Evolutionary conservation across 1,140 invertebrate species (phyloP).

Genomic region (Tetraneura akinire): DNA sequence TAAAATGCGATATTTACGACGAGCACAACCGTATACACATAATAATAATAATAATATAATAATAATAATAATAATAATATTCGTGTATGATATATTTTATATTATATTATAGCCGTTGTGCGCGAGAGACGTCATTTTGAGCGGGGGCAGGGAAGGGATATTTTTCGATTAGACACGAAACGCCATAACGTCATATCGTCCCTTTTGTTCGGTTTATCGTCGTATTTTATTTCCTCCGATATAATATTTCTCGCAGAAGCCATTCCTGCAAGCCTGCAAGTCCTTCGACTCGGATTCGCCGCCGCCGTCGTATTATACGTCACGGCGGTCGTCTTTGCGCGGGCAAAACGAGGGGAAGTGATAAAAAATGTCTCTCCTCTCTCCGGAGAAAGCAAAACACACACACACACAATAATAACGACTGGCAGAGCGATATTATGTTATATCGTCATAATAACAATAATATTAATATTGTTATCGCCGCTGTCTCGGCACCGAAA

Average conservation of each 20-base stretch:
- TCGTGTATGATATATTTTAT: too few relatives aligned
- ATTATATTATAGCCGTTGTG: too few relatives aligned
- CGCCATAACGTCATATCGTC: background rate
- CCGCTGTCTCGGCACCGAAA: background rate
- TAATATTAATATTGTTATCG: constrained; percentile 4
- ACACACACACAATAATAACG: constrained; percentile 24
- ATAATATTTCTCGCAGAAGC: background rate
- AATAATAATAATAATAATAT: too few relatives aligned
- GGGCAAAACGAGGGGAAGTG: background rate
- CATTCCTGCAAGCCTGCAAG: background rate
- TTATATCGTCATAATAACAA: background rate
- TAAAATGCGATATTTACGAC: too few relatives aligned
- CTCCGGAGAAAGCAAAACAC: background rate
- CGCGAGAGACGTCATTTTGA: too few relatives aligned
- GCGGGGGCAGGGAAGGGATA: too few relatives aligned
- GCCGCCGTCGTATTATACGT: too few relatives aligned
- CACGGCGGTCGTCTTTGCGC: background rate
- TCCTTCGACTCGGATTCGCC: background rate
- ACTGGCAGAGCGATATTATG: too few relatives aligned
- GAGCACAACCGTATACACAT: too few relatives aligned
- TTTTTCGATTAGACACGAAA: too few relatives aligned
- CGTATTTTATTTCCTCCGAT: background rate
- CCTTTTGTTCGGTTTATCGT: background rate
- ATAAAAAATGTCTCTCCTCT: constrained; percentile 7
- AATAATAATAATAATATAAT: too few relatives aligned